Evolutionary conservation across 2,888 invertebrate species (phyloP), one percentile per base, ranked within the genome.

Genomic region (Lithophane socia): DNA sequence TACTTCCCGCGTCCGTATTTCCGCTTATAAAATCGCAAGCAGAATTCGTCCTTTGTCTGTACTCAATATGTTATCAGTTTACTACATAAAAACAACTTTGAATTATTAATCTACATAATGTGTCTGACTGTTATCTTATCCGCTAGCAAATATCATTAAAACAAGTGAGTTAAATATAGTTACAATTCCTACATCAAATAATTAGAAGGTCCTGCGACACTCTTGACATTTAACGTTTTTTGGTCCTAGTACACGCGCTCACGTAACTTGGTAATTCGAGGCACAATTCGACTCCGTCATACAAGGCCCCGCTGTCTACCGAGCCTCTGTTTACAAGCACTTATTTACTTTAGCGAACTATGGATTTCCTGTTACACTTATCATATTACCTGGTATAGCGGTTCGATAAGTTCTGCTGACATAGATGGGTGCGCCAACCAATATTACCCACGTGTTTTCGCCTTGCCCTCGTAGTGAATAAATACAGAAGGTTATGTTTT

Each of bases 281-380:
- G 37, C 61, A 64, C 79, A 65, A 73, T 61, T 58, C 56, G 69
- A 77, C 72, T n/a, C 65, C 81, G 64, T 2, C 80, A 29, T 78
- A 82, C 86, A 80, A 81, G 84, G 83, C 85, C 81, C 74, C 78
- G 89, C 86, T 82, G 89, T 86, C 88, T 89, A 79, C 85, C 87
- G 82, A 79, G 65, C 70, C 69, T 76, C 68, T 83, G 83, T 85
- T 84, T 83, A 80, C 84, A 86, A 73, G 58, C 75, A 37, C 67
- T 58, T 79, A 83, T 79, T 82, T 76, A 75, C 80, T 81, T 82
- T 70, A 70, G 79, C 76, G 68, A 83, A 88, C 70, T 80, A 83
- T 83, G 64, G 77, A 85, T 86, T 88, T 88, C 89, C 86, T 88
- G 90, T 84, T 86, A 87, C 86, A 81, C 76, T 84, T 86, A 88